Percentiles rank a stretch among this genome's conserved stretches.
phyloP scores from a whole-genome alignment of 2,113 vertebrate species.

The Trochalopteron elliotii region DNA sequence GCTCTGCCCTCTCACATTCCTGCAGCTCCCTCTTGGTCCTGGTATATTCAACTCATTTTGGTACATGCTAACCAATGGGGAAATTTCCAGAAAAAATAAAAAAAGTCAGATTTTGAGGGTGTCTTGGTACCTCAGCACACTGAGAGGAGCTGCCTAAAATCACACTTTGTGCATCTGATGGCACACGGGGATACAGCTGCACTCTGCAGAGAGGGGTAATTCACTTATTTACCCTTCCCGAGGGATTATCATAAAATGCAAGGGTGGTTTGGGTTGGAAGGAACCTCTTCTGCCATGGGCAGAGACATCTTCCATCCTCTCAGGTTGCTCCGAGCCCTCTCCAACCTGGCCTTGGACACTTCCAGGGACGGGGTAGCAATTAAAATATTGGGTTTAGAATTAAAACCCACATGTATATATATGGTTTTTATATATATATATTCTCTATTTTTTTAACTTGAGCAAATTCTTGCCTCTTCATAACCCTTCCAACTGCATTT shows the following conservation, averaged over 20 bases:
- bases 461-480: not conserved
- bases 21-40: not conserved
- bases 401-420: not conserved
- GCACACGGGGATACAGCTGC: accelerated
- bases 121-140: accelerated
- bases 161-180: accelerated
- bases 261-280: not conserved
- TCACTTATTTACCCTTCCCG: not conserved
- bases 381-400: not conserved
- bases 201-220: accelerated
- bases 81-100: not conserved
- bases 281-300: not conserved
- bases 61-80: accelerated
- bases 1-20: not conserved
- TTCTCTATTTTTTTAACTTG: not conserved
- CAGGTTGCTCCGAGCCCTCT: not conserved
- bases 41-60: accelerated
- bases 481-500: not conserved
- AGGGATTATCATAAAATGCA: not conserved
- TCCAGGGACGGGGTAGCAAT: not conserved
- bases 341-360: not conserved
- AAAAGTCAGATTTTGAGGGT: not conserved
- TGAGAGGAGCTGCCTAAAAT: accelerated
- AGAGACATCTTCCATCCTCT: not conserved
- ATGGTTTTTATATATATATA: accelerated